Conservation (phyloP, 2,888 invertebrate species). For the Nyleta sp. region DNA sequence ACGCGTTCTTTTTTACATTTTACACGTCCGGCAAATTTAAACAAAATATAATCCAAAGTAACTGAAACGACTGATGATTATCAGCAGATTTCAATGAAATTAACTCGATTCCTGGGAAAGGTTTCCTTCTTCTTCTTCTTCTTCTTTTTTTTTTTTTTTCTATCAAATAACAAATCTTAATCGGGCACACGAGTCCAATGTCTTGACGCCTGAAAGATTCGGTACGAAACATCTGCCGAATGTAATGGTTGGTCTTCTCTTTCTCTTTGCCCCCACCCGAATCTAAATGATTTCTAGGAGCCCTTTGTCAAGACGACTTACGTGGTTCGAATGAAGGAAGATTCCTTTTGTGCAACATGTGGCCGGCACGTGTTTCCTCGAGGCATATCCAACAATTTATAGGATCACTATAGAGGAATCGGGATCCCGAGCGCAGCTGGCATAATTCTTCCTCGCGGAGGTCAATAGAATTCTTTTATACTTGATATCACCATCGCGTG, state of each 20-base stretch:
- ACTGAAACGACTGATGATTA: too few species aligned
- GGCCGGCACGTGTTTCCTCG: constrained; percentile 81
- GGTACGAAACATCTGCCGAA: constrained; percentile 63
- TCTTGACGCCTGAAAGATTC: constrained; percentile 55
- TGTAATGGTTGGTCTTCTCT: constrained; percentile 35
- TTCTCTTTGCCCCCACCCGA: constrained; percentile 34
- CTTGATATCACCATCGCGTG: constrained; percentile 31
- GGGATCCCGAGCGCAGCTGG: constrained; percentile 71
- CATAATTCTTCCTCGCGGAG: constrained; percentile 61
- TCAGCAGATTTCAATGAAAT: too few species aligned
- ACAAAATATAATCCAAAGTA: too few species aligned
- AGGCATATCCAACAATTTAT: constrained; percentile 71
- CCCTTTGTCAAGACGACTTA: constrained; percentile 66
- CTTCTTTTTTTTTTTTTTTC: too few species aligned
- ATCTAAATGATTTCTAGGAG: constrained; percentile 62
- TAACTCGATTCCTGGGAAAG: too few species aligned
- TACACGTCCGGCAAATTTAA: too few species aligned
- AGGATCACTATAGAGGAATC: constrained; percentile 68
- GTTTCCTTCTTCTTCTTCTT: too few species aligned
- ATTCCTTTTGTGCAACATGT: constrained; percentile 81
- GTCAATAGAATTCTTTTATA: constrained; percentile 68
- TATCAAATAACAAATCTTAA: constrained; percentile 5
- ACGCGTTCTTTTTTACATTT: too few species aligned
- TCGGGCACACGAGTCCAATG: constrained; percentile 14
- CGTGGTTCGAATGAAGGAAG: constrained; percentile 74